Evolutionary conservation across 2,888 invertebrate genomes (phyloP).

Genomic region (Stenoptilia bipunctidactyla): DNA sequence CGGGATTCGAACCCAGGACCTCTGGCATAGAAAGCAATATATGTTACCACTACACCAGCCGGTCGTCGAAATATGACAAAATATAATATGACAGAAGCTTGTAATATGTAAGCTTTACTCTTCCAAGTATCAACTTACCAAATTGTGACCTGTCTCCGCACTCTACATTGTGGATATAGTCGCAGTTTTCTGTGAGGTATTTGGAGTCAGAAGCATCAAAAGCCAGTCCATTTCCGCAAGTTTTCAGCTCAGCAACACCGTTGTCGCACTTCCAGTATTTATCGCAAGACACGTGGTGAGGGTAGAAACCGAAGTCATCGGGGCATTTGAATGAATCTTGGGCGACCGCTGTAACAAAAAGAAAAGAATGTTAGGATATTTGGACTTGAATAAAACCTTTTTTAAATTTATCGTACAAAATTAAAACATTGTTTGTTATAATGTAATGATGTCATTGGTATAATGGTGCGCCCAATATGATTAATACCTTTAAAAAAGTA

Average conservation of each 20-base stretch:
- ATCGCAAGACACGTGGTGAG: slow-evolving; percentile 90
- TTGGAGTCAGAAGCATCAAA: slow-evolving; percentile 91
- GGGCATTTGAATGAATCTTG: slow-evolving; percentile 93
- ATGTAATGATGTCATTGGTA: no score
- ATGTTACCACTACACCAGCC: no score
- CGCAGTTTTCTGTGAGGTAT: slow-evolving; percentile 94
- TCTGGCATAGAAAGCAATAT: no score
- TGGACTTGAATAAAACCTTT: no score
- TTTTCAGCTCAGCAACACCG: slow-evolving; percentile 88
- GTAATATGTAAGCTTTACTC: no score
- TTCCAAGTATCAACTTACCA: slow-evolving; percentile 72
- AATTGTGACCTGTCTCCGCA: slow-evolving; percentile 90
- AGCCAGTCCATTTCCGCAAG: slow-evolving; percentile 94
- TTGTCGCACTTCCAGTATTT: slow-evolving; percentile 97
- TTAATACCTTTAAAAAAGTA: no score
- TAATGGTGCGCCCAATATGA: no score
- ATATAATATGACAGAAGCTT: no score
- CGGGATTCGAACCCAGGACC: no score
- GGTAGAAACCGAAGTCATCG: slow-evolving; percentile 94
- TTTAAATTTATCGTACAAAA: no score
- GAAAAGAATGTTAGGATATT: slow-evolving; percentile 1
- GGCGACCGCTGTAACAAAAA: slow-evolving; percentile 72
- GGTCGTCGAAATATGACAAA: no score
- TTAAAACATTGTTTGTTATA: no score
- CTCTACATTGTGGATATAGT: slow-evolving; percentile 94